Percentiles rank a stretch among this genome's conserved stretches.
phyloP scores from a whole-genome alignment of 2,797 vertebrate species.

The Urophycis tenuis region DNA sequence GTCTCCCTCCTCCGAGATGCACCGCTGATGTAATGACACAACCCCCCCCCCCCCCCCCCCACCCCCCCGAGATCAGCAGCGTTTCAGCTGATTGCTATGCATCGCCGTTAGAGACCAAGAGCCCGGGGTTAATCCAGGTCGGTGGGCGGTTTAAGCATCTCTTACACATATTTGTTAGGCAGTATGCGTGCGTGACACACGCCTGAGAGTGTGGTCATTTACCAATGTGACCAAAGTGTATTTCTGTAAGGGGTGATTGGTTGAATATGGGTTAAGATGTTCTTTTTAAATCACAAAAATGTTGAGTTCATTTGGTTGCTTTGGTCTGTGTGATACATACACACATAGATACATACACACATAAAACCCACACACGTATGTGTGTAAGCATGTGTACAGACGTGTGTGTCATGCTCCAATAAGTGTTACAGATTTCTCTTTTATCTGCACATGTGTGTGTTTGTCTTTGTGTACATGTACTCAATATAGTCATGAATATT shows the following conservation, averaged over 20 bases:
- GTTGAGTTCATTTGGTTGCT: not conserved
- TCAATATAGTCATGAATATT: not conserved
- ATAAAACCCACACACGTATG: not conserved
- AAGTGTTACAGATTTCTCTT: not conserved
- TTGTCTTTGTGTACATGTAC: too few species aligned
- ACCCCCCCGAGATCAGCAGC: not conserved
- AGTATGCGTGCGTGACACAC: too few species aligned
- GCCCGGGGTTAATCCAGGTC: not conserved
- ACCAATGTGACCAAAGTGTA: not conserved
- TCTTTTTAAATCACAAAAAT: not conserved
- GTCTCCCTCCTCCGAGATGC: not conserved
- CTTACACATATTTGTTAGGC: too few species aligned
- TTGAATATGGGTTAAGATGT: not conserved
- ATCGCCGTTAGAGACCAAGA: not conserved
- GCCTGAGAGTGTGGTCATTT: not conserved
- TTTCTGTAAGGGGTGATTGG: not conserved
- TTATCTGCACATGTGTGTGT: not conserved
- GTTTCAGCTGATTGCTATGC: not conserved
- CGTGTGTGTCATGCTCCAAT: not conserved
- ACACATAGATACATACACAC: too few species aligned
- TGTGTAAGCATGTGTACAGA: not conserved
- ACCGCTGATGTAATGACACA: not conserved
- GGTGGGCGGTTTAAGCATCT: not conserved
- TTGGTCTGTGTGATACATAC: not conserved
- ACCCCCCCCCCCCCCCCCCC: too few species aligned